Conservation (phyloP, 2,888 invertebrate genomes). For the Dasypogon diadema region DNA sequence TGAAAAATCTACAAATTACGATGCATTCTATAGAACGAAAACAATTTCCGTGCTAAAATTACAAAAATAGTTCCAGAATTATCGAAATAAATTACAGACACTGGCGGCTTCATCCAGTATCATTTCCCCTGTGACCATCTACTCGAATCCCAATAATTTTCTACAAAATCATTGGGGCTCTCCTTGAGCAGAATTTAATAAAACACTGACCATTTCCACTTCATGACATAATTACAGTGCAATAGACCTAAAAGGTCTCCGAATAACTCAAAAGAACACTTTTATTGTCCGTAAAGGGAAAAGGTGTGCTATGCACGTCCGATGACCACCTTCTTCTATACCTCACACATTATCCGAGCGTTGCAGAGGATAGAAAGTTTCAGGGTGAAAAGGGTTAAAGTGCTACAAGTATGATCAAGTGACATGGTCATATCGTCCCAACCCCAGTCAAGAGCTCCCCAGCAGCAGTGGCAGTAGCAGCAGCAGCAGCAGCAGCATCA, state of each 20-base stretch:
- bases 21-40: background rate
- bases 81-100: background rate
- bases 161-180: no score
- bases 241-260: constrained; percentile 32
- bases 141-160: no score
- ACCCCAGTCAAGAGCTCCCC: constrained; percentile 11
- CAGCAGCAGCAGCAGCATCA: background rate
- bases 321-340: background rate
- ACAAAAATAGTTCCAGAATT: background rate
- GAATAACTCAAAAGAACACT: constrained; percentile 38
- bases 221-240: constrained; percentile 36
- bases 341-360: constrained; percentile 8
- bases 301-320: constrained; percentile 16
- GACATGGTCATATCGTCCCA: constrained; percentile 32
- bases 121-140: no score
- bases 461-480: background rate
- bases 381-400: constrained; percentile 37
- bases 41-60: background rate
- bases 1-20: background rate
- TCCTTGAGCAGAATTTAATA: constrained; percentile 33
- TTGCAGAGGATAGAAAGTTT: background rate
- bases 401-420: constrained; percentile 41
- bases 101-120: background rate
- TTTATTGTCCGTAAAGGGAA: constrained; percentile 18
- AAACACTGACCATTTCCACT: constrained; percentile 34